Conservation (phyloP, 1,140 invertebrate species). For the Acyrthosiphon pisum region DNA sequence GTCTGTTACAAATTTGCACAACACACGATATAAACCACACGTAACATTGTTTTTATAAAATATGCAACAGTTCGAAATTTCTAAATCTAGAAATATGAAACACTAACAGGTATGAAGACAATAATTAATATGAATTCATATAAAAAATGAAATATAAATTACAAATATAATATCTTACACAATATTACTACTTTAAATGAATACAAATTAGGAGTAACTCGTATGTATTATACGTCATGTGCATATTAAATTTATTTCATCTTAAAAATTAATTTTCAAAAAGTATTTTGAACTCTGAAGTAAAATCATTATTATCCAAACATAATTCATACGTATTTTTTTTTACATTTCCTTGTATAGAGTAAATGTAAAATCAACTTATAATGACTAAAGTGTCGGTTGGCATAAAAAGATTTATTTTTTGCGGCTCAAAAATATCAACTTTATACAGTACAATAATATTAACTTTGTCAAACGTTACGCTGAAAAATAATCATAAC, state of each 20-base stretch:
- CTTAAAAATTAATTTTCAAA: background rate
- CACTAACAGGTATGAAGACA: background rate
- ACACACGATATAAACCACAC: no score
- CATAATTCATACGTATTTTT: background rate
- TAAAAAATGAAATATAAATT: background rate
- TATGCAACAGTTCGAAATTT: background rate
- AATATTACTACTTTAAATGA: background rate
- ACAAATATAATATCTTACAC: background rate
- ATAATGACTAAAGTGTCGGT: background rate
- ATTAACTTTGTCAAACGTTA: background rate
- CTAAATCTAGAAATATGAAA: background rate
- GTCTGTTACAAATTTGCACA: no score
- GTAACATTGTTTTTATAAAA: background rate
- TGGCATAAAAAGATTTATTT: background rate
- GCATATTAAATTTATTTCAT: background rate
- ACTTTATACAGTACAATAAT: background rate
- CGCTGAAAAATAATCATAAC: background rate
- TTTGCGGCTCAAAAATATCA: background rate
- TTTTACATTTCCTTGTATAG: background rate
- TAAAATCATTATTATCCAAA: background rate
- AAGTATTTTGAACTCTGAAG: background rate
- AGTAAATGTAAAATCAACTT: background rate
- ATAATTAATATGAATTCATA: background rate
- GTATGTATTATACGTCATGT: background rate
- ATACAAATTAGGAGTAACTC: background rate